phyloP scores from a whole-genome alignment of 2,113 vertebrate genomes.

The Mustela lutreola region DNA sequence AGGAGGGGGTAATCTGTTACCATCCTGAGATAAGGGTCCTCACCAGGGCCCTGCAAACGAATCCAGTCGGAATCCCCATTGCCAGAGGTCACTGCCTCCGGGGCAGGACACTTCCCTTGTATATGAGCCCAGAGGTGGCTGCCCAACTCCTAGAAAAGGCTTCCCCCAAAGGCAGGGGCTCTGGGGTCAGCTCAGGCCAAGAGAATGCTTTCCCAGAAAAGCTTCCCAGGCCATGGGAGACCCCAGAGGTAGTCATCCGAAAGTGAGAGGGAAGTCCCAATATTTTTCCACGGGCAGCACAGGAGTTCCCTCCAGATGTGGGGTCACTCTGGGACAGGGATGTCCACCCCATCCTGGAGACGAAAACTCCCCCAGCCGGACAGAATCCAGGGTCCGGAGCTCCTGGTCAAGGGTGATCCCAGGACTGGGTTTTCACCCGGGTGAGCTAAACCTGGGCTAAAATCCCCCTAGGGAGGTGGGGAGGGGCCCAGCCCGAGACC shows the following conservation, averaged over 20 bases:
- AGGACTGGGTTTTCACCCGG: not conserved
- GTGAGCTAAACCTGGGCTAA: conserved; percentile 37
- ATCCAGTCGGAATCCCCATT: not conserved
- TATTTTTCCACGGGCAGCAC: conserved; percentile 59
- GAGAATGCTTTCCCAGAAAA: conserved; percentile 17
- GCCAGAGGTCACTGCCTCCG: conserved; percentile 40
- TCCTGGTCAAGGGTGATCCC: conserved; percentile 56
- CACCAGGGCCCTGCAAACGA: not conserved
- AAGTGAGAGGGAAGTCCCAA: conserved; percentile 58
- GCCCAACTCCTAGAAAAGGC: not conserved
- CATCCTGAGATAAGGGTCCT: conserved; percentile 11
- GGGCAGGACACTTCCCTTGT: not conserved
- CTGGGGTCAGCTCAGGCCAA: conserved; percentile 32
- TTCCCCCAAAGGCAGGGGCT: not conserved
- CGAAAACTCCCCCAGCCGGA: conserved; percentile 53
- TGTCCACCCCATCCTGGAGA: conserved; percentile 58
- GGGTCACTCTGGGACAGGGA: conserved; percentile 81
- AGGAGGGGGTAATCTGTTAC: conserved; percentile 67
- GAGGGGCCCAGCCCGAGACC: conserved; percentile 64
- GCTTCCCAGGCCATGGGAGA: conserved; percentile 38
- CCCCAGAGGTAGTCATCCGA: conserved; percentile 22
- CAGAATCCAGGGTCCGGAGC: conserved; percentile 38
- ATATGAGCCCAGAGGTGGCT: not conserved
- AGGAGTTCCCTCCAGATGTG: conserved; percentile 81
- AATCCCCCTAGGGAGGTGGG: conserved; percentile 25